Evolutionary conservation across 30 jellyfish, hydroid and myxozoan species (phyloP).

Genomic region (Pseudorhiza aurosa): DNA sequence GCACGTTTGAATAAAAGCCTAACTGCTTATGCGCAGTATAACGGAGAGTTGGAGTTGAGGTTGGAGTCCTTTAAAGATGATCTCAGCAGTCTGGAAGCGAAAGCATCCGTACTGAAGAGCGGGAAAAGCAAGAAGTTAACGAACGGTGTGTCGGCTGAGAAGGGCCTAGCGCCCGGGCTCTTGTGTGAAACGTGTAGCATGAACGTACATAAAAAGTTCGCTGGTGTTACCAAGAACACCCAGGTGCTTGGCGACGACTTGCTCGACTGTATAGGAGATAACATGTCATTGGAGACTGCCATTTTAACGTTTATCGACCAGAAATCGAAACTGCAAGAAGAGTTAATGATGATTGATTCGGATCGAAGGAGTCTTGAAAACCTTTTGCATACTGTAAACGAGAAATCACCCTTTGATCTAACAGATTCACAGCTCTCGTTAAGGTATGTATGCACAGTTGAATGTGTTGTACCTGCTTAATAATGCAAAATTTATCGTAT

Average conservation of each 20-base stretch:
- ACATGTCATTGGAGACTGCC: constrained; percentile 95
- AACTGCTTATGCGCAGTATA: constrained; percentile 88
- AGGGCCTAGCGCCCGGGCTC: constrained; percentile 37
- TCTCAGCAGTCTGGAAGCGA: constrained; percentile 70
- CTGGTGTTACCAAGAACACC: constrained; percentile 76
- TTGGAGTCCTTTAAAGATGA: constrained; percentile 84
- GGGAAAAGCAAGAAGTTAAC: constrained; percentile 58
- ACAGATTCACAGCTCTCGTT: constrained; percentile 67
- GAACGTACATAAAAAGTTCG: constrained; percentile 71
- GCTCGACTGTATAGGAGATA: constrained; percentile 95
- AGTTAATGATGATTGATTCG: constrained; percentile 77
- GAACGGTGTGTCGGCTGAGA: constrained; percentile 57
- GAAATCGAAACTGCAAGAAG: constrained; percentile 82
- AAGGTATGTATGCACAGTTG: constrained; percentile 57
- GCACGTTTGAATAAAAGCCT: constrained; percentile 85
- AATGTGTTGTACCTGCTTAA: too few species aligned
- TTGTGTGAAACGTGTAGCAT: constrained; percentile 81
- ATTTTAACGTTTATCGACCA: constrained; percentile 91
- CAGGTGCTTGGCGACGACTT: constrained; percentile 92
- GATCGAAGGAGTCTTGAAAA: constrained; percentile 75
- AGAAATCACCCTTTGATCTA: constrained; percentile 63
- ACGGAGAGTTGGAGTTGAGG: constrained; percentile 80
- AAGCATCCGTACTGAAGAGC: constrained; percentile 50
- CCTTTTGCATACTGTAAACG: constrained; percentile 54
- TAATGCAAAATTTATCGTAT: too few species aligned